Conservation (phyloP, 2,888 invertebrate genomes). For the Zele albiditarsus region DNA sequence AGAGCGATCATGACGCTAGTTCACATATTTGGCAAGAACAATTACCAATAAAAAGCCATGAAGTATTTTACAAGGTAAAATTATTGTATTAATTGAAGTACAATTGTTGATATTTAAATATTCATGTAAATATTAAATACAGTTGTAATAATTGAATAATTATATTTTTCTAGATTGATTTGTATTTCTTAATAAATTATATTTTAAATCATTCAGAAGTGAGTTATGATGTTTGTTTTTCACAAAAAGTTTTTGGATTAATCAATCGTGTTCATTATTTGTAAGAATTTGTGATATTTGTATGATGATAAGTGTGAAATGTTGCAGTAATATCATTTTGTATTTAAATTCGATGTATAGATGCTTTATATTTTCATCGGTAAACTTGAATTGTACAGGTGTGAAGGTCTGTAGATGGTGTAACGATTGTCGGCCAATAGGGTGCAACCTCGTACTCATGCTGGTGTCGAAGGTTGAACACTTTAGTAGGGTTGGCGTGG, state of each 20-base stretch:
- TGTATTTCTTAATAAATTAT: background rate
- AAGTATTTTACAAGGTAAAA: background rate
- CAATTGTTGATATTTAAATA: background rate
- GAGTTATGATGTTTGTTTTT: background rate
- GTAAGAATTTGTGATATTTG: no score
- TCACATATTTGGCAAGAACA: background rate
- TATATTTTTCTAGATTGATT: background rate
- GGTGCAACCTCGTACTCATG: slow-evolving; percentile 44
- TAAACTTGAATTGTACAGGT: slow-evolving; percentile 31
- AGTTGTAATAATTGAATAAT: no score
- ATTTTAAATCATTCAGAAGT: background rate
- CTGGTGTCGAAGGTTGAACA: slow-evolving; percentile 7
- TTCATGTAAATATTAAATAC: no score
- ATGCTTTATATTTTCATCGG: background rate
- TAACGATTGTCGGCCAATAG: slow-evolving; percentile 45
- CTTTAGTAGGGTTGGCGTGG: slow-evolving; percentile 33
- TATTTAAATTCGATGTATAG: background rate
- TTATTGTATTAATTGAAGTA: background rate
- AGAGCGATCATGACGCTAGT: background rate
- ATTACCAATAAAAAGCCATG: background rate
- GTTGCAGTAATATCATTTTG: background rate
- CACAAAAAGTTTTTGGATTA: background rate
- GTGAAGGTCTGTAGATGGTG: slow-evolving; percentile 20
- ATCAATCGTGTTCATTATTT: background rate
- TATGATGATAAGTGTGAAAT: background rate